Evolutionary conservation across 1,140 invertebrate species (phyloP).

Genomic region (Zaprionus nigranus): DNA sequence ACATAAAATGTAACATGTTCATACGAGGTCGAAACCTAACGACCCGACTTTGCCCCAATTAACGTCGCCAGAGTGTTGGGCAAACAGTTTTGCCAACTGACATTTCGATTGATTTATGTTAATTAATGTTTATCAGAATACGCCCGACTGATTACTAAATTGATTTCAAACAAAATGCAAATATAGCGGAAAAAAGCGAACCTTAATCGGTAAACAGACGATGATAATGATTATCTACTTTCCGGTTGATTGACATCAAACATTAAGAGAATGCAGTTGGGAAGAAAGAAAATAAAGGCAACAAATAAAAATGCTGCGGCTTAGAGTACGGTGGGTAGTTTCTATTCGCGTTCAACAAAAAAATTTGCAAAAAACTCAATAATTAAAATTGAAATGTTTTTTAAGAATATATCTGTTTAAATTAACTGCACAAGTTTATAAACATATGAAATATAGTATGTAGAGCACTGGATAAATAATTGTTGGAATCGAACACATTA

Average conservation of each 20-base stretch:
- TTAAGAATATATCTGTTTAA: no score
- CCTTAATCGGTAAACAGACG: slow-evolving; percentile 48
- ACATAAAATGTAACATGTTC: no score
- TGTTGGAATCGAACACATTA: no score
- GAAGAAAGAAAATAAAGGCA: background rate
- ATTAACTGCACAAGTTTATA: no score
- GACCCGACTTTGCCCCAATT: slow-evolving; percentile 51
- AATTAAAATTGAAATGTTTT: no score
- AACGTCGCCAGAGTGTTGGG: slow-evolving; percentile 48
- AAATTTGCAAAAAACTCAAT: no score
- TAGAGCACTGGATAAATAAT: no score
- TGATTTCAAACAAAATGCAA: slow-evolving; percentile 78
- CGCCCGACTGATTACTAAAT: slow-evolving; percentile 72
- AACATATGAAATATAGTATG: no score
- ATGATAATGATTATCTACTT: slow-evolving; percentile 63
- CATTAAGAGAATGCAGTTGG: slow-evolving; percentile 7
- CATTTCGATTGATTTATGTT: slow-evolving; percentile 76
- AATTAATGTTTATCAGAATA: slow-evolving; percentile 79
- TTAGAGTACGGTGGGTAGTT: background rate
- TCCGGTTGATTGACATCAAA: slow-evolving; percentile 61
- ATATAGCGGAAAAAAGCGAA: slow-evolving; percentile 23
- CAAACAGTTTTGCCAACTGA: slow-evolving; percentile 65
- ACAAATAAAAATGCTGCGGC: slow-evolving; percentile 5
- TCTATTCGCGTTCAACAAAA: no score
- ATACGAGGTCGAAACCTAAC: no score